A percentile compares a stretch with the other conserved stretches of the same genome.
phyloP scores from a whole-genome alignment of 2,113 vertebrate genomes.

The Sceloporus tristichus region DNA sequence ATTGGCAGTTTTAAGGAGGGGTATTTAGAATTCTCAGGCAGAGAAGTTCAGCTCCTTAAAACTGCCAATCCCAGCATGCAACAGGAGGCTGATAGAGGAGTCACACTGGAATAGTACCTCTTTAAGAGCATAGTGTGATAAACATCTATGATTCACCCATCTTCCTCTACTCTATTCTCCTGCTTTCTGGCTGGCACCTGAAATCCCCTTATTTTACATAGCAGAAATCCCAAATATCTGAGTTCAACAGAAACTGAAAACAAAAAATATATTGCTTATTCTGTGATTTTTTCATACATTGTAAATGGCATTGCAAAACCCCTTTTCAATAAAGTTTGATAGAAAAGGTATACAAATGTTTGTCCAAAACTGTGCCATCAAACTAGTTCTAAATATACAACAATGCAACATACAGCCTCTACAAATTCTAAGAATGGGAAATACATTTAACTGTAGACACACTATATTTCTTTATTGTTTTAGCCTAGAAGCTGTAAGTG shows the following conservation, averaged over 20 bases:
- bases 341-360: not conserved
- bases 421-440: not conserved
- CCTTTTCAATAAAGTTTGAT: not conserved
- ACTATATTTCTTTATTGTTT: constrained; percentile 3
- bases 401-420: not conserved
- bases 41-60: too few species aligned
- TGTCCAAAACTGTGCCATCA: too few species aligned
- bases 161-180: not conserved
- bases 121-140: too few species aligned
- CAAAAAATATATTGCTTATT: not conserved
- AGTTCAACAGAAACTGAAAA: not conserved
- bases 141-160: not conserved
- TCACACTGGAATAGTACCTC: too few species aligned
- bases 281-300: not conserved
- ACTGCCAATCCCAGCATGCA: too few species aligned
- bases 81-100: too few species aligned
- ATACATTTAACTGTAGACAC: not conserved
- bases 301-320: not conserved
- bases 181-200: not conserved
- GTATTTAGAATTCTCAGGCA: too few species aligned
- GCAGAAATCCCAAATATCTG: not conserved
- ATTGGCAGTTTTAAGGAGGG: too few species aligned
- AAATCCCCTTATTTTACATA: not conserved
- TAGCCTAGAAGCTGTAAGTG: not conserved
- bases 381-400: not conserved